phyloP scores from a whole-genome alignment of 2,888 invertebrate species.

The Lumbricus terrestris region DNA sequence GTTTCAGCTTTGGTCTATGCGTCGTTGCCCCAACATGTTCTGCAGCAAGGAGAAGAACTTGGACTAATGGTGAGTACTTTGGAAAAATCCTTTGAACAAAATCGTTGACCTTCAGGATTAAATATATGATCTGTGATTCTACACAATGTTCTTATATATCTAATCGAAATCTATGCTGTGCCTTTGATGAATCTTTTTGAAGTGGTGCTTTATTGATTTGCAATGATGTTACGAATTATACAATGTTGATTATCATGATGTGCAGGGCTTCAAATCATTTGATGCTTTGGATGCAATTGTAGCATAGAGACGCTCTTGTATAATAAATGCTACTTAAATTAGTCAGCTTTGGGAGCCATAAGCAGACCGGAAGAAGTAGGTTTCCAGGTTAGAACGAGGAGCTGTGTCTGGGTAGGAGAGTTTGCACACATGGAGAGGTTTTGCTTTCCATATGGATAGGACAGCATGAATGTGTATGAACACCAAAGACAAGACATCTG shows the following conservation, averaged over 20 bases:
- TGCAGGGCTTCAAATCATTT: too few species aligned
- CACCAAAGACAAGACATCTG: too few species aligned
- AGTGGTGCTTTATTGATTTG: not conserved
- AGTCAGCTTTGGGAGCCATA: not conserved
- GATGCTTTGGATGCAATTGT: too few species aligned
- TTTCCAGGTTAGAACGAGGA: not conserved
- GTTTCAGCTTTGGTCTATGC: not conserved
- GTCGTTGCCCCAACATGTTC: not conserved
- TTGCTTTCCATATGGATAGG: not conserved
- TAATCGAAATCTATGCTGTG: too few species aligned
- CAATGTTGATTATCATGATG: too few species aligned
- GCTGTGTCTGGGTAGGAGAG: not conserved
- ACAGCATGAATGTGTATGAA: too few species aligned
- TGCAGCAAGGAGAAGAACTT: not conserved
- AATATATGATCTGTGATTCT: not conserved
- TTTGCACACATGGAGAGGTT: not conserved
- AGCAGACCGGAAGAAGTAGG: not conserved
- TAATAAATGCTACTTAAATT: not conserved
- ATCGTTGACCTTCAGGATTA: not conserved
- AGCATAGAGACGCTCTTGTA: too few species aligned
- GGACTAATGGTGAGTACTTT: not conserved
- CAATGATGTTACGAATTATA: too few species aligned
- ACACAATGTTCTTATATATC: not conserved
- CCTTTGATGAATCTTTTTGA: not conserved
- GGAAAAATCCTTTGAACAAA: too few species aligned